Base-by-base conservation (phyloP, 2,888 invertebrate species). In the Tachina fera region DNA sequence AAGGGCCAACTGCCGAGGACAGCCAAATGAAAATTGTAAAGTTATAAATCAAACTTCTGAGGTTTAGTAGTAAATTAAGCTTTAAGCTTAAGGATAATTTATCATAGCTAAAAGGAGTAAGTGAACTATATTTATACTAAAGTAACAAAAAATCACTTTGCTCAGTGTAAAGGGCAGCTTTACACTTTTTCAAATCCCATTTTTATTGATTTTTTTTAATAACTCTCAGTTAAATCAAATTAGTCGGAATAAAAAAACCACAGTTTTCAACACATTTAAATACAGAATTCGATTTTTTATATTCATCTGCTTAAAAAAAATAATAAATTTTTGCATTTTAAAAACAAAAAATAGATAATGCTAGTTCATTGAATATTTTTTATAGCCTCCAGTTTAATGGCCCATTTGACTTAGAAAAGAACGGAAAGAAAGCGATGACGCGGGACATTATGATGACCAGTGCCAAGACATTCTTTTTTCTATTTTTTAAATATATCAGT, bases 401-500 rank as follows among this genome's bases (percentile, higher is more conserved):
- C 47, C 49, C 58, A 47, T 47, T 47, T 31, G n/a, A 16, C 6
- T 6, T 41, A 49, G 14, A 9, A 70, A n/a, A 56, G 8, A 41
- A n/a, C 39, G 22, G 22, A 45, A 19, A 71, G 49, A 74, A 51
- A 74, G 43, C 51, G 74, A 22, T 53, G 53, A 49, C 41, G 41
- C 14, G 43, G 68, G 68, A 11, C 77, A 22, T n/a, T 61, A 9
- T 3, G 9, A 56, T 19, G 19, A 41, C 5, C 53, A 56, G 11
- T 47, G 41, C 14, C 11, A 79, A 72, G 56, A 60, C 16, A n/a
- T 9, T 39, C 14, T 3, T 13, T 47, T 58, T 16, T 58, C 16
- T 16, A 41, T 3, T 10, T 16, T 39, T 80, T 51, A 49, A 39
- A 60, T 41, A 19, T 75, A 22, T 77, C 31, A 77, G 72, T 77